Percentiles rank a stretch among this genome's conserved stretches.
These are phyloP conservation scores for Streptopelia turtur DNA, from an alignment of 2,797 vertebrate genomes.

Conservation along the genomic window DNA sequence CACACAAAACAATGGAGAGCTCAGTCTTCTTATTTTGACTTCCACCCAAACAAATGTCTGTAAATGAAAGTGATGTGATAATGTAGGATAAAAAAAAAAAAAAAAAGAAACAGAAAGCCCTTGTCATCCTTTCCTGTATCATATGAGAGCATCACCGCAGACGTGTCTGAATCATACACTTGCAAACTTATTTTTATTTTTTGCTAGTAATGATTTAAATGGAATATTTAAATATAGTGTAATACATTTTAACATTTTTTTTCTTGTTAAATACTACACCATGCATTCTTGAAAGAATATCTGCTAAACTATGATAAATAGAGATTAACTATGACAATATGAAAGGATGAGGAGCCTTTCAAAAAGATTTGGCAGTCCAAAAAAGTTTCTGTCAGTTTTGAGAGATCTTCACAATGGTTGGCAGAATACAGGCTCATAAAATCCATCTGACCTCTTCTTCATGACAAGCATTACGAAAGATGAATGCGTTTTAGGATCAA, in stretches of 20 bases:
- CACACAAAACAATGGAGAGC: not conserved
- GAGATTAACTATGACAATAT: not conserved
- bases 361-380: not conserved
- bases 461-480: not conserved
- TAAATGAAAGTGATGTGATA: not conserved
- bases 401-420: constrained; percentile 14
- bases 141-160: not conserved
- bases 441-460: constrained; percentile 5
- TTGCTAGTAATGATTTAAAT: not conserved
- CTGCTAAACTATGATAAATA: not conserved
- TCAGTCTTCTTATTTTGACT: not conserved
- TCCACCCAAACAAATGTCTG: not conserved
- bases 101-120: not conserved
- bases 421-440: not conserved
- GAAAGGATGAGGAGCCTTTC: not conserved
- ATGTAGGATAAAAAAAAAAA: not conserved
- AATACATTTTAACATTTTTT: not conserved
- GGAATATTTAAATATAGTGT: not conserved
- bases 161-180: not conserved
- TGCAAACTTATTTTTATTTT: not conserved
- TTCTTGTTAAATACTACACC: not conserved
- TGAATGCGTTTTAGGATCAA: not conserved
- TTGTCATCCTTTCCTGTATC: not conserved
- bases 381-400: not conserved
- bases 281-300: not conserved